phyloP scores from a whole-genome alignment of 2,888 invertebrate genomes.

The Ennomos erosarius region DNA sequence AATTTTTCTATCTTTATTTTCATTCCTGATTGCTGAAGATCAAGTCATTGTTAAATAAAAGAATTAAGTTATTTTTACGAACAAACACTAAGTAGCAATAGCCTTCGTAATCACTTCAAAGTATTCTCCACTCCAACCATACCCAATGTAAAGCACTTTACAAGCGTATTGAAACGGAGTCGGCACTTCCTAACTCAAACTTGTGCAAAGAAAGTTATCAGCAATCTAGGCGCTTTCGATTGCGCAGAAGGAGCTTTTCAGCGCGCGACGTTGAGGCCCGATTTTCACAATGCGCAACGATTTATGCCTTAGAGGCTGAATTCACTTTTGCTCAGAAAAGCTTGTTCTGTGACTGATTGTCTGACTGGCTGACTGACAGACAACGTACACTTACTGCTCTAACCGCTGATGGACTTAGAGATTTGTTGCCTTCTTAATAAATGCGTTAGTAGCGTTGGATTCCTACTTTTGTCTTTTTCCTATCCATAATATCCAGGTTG shows the following conservation, averaged over 20 bases:
- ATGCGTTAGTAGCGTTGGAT: no score
- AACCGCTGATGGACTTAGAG: no score
- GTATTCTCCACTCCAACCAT: slow-evolving; percentile 36
- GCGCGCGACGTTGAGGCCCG: slow-evolving; percentile 3
- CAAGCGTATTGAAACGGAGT: slow-evolving; percentile 33
- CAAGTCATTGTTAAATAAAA: neutral
- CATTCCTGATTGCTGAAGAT: neutral
- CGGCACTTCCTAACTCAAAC: slow-evolving; percentile 16
- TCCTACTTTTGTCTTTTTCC: no score
- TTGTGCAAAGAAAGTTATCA: slow-evolving; percentile 15
- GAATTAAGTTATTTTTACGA: neutral
- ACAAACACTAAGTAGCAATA: slow-evolving; percentile 3
- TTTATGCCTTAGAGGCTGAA: neutral
- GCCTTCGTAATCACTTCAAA: slow-evolving; percentile 27
- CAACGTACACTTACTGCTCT: no score
- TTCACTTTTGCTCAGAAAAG: slow-evolving; percentile 2
- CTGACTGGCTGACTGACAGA: no score
- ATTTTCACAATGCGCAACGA: neutral
- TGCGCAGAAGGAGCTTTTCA: slow-evolving; percentile 8
- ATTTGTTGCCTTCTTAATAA: no score
- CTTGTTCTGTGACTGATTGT: neutral
- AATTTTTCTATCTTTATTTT: no score
- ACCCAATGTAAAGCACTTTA: slow-evolving; percentile 24
- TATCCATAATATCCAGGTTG: no score
- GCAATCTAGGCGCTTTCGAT: slow-evolving; percentile 13